Base-by-base conservation (phyloP, 2,797 vertebrate species). In the Falco columbarius region DNA sequence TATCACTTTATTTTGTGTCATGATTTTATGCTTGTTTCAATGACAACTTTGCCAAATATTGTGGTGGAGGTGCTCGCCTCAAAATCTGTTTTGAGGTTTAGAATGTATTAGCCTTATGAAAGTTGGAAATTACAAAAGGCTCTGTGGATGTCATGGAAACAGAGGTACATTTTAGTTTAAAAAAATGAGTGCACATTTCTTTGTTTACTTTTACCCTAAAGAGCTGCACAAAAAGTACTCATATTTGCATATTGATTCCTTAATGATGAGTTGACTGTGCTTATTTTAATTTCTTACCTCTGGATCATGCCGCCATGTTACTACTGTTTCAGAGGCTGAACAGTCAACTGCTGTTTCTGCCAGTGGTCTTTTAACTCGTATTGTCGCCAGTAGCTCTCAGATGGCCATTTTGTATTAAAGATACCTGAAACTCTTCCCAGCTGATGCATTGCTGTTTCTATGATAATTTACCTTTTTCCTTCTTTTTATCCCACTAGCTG, bases 11-110 rank as follows among this genome's bases (percentile, higher is more conserved):
- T 87, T 91, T 91, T 94, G 84, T 94, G 49, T 92, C 52, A 76
- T 52, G 15, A 38, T 90, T 92, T 95, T 81, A 46, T 94, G 94
- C 46, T 89, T 93, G 82, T 95, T 95, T 95, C 63, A 89, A 3
- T 93, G 71, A 85, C 19, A 94, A 89, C 70, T 81, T 97, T 97
- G 62, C 61, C 91, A 96, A 87, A 85, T 94, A 44, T 44, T 93
- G 67, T 93, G 73, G 86, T 89, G 79, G 73, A 90, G 29, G 23
- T 95, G 6, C 91, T 54, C 91, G 40, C 72, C 93, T 92, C 29
- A 32, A 94, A 81, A 70, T 63, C 52, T 89, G 10, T 58, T 96
- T 54, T 70, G 59, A 95, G 86, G 26, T 91, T 96, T 93, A 95
- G 67, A 95, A 82, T 82, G 40, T 85, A 51, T 70, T 95, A 81